Conservation (phyloP, 2,113 vertebrate species). For the Sigmodon hispidus region DNA sequence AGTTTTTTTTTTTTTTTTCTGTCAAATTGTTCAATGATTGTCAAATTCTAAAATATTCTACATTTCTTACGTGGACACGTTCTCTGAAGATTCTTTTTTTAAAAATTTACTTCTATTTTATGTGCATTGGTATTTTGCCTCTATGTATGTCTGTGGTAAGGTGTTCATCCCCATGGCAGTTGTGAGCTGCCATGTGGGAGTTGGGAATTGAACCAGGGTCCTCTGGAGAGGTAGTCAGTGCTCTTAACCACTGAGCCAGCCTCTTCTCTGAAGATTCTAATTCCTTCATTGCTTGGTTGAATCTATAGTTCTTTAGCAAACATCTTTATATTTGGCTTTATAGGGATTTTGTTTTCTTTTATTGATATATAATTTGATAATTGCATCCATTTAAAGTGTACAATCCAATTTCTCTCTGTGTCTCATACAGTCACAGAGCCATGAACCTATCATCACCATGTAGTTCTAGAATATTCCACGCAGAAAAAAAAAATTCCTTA, state of each 20-base stretch:
- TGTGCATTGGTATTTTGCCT: neutral
- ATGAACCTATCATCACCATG: neutral
- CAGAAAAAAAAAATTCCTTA: neutral
- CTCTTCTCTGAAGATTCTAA: neutral
- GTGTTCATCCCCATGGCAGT: neutral
- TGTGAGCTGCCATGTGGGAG: neutral
- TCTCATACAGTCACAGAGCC: neutral
- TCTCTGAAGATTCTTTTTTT: neutral
- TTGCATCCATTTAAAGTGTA: neutral
- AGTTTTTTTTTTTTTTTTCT: neutral
- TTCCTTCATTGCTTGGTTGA: neutral
- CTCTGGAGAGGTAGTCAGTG: neutral
- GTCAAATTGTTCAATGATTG: neutral
- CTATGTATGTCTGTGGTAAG: neutral
- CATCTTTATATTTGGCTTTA: neutral
- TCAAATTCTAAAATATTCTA: neutral
- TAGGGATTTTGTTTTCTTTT: neutral
- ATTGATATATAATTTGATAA: neutral
- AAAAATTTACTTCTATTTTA: neutral
- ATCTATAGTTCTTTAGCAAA: neutral
- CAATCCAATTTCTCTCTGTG: neutral
- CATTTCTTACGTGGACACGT: neutral
- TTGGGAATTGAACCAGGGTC: neutral
- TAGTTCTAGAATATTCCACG: neutral
- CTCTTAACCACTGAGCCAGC: neutral